Evolutionary conservation across 1,140 invertebrate genomes (phyloP), one percentile per base, ranked within the genome.

Genomic region (Hyles vespertilio): DNA sequence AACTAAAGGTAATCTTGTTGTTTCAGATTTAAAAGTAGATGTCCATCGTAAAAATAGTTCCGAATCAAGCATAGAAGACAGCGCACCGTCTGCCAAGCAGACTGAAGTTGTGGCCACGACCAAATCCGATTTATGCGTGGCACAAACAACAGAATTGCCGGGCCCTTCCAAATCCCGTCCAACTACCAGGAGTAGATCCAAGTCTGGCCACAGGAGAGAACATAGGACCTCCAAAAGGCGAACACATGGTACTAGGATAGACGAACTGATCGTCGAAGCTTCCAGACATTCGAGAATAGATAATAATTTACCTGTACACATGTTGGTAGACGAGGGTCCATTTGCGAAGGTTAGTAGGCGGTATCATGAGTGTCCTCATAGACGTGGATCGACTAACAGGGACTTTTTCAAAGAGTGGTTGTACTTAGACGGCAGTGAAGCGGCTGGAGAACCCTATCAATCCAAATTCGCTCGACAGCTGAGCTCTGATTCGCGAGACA

Each of bases 31-130:
- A 59, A 96, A 97, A 91, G 96, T 96, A 50, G 96, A 98, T 89
- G 96, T 98, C 36, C 96, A 98, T 89, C 92, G 95, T 44, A 96
- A 96, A 82, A 96, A 97, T 77, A 97, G 96, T 81, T 96, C 96
- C 0, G 95, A 95, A 79, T 96, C 95, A 67, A 95, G 94, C 63
- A 76, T 87, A 67, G 86, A 89, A 63, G 84, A 89, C 52, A 86
- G 80, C 61, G 80, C 78, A 2, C 68, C 71, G 50, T 86, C 81
- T 36, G 55, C 72, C 0, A 87, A 84, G 58, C 80, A 73, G 51
- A 34, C 64, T 3, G 84, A 87, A 58, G 61, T 72, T 32, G 66
- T 76, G 3, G 81, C 80, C 3, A 75, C 69, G 2, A 86, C 77
- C 5, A 87, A 88, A 60, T 84, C 83, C 3, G 84, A 88, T 62